Evolutionary conservation across 64 coral and sea anemone genomes (phyloP), one percentile per base, ranked within the genome.

Genomic region (Anthopleura sola): DNA sequence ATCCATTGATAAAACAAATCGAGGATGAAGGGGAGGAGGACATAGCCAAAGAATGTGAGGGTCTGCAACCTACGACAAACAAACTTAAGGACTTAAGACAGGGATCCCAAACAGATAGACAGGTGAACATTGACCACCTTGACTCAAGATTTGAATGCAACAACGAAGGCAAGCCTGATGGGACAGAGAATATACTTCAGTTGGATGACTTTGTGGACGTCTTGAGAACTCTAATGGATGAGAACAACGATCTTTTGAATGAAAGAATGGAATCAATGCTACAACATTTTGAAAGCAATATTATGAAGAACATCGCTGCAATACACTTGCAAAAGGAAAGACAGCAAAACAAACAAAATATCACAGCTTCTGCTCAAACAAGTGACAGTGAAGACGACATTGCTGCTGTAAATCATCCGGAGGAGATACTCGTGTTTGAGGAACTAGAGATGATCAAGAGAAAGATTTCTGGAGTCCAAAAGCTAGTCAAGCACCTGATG

Each of bases 361-460:
- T 71, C 34, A 1, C 29, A 32, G 3, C 1, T 10, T 15, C 29
- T n/a, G 29, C 28, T 71, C 0, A 71, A 71, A 15, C 34, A 0
- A 71, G 58, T 26, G 23, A n/a, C 21, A 62, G 58, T 0, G 58
- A 62, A 62, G 58, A 26, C n/a, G 58, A 62, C 3, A 26, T 3
- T n/a, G n/a, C 50, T 53, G 16, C 16, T 15, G 50, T 53, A 53
- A 14, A 13, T 53, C 4, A 56, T 20, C 55, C 55, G 31, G 66
- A 71, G 13, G 66, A 34, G 29, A 36, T 14, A 14, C 3, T 0
- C 31, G 13, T 71, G 9, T 32, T 71, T 5, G 66, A 17, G 0
- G 66, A 96, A 38, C 78, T 96, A 28, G 94, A 96, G 12, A 21
- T 92, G n/a, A 85, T 92, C 6, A 96, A 90, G 56, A 68, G 80